phyloP scores from a whole-genome alignment of 2,113 vertebrate species.

The Tiliqua scincoides region DNA sequence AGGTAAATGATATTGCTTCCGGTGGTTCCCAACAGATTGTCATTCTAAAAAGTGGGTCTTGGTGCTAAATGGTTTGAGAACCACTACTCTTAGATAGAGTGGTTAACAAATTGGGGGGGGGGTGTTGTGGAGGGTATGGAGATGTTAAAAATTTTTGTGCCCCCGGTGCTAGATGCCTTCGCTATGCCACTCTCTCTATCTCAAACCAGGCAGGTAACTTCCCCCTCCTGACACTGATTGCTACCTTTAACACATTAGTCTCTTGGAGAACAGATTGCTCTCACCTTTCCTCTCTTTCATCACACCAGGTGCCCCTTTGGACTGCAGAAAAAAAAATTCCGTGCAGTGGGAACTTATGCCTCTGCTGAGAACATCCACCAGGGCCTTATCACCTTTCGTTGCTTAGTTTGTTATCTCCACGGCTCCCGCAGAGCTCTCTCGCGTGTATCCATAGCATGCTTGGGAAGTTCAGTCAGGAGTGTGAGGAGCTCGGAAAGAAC shows the following conservation, averaged over 20 bases:
- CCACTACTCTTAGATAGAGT: no score
- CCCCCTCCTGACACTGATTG: neutral
- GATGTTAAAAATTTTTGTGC: no score
- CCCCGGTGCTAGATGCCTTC: neutral
- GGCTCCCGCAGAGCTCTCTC: neutral
- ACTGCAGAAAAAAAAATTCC: neutral
- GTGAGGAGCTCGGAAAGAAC: neutral
- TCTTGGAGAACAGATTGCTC: neutral
- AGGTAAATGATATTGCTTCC: no score
- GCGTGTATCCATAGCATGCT: neutral
- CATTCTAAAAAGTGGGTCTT: no score
- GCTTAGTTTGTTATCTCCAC: neutral
- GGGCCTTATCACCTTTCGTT: neutral
- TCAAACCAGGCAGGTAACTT: neutral
- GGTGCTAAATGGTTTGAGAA: no score
- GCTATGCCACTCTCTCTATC: neutral
- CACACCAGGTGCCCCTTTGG: neutral
- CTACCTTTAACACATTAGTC: neutral
- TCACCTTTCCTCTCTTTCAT: constrained; percentile 15
- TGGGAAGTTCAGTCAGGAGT: neutral
- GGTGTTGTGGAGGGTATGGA: no score
- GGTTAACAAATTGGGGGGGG: no score
- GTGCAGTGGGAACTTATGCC: neutral
- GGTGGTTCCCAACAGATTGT: no score
- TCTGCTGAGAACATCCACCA: neutral